phyloP scores from a whole-genome alignment of 1,140 invertebrate genomes.

The Zaprionus capensis region DNA sequence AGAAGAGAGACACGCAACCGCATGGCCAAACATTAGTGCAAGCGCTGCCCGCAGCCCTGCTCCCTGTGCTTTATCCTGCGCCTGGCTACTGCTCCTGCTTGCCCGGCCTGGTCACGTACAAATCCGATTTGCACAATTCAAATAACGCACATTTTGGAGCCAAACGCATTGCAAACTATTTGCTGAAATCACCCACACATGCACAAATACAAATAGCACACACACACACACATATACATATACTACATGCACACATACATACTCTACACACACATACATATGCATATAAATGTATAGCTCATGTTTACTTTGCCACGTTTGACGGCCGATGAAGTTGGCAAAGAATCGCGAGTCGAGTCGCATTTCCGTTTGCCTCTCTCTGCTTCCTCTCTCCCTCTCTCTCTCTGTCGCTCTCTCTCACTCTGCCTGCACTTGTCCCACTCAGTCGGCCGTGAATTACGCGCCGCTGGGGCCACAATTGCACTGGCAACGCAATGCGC shows the following conservation, averaged over 20 bases:
- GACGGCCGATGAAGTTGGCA: slow-evolving; percentile 34
- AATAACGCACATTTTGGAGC: slow-evolving; percentile 68
- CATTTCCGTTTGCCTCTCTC: neutral
- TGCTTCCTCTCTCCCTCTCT: neutral
- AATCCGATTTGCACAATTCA: slow-evolving; percentile 81
- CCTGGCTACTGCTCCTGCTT: neutral
- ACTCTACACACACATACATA: neutral
- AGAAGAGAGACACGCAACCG: slow-evolving; percentile 47
- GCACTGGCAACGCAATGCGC: slow-evolving; percentile 4
- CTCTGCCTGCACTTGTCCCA: neutral
- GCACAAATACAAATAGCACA: neutral
- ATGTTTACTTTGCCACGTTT: slow-evolving; percentile 40
- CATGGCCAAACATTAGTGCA: slow-evolving; percentile 78
- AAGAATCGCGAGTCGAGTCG: slow-evolving; percentile 17
- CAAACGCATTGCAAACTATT: slow-evolving; percentile 63
- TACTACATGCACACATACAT: neutral
- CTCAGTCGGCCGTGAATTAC: slow-evolving; percentile 40
- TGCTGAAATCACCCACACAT: slow-evolving; percentile 54
- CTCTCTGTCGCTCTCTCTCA: neutral
- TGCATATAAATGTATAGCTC: neutral
- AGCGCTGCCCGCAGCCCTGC: slow-evolving; percentile 24
- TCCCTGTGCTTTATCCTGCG: neutral
- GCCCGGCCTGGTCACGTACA: slow-evolving; percentile 64
- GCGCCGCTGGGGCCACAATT: slow-evolving; percentile 24
- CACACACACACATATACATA: neutral